Percentiles rank a stretch among this genome's conserved stretches.
Conservation (phyloP, 2,113 vertebrate species). For the Electrona antarctica region DNA sequence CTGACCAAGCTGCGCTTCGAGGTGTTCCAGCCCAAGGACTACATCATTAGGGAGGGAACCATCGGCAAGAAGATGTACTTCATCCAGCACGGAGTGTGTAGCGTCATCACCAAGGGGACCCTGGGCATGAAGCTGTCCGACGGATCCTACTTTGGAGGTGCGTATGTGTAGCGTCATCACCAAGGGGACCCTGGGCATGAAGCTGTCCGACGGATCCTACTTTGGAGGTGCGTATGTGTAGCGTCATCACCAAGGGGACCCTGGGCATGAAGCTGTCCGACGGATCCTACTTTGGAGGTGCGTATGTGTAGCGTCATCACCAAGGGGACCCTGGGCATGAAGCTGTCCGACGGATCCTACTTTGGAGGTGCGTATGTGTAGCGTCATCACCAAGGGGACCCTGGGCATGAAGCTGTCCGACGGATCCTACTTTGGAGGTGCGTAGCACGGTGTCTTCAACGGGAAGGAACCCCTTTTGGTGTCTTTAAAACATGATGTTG, state of each 20-base stretch:
- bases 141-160: slow-evolving; percentile 97
- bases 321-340: too few relatives aligned
- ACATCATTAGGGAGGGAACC: slow-evolving; percentile 95
- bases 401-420: slow-evolving; percentile 94
- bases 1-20: slow-evolving; percentile 96
- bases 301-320: too few relatives aligned
- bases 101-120: slow-evolving; percentile 90
- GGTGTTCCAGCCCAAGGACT: slow-evolving; percentile 95
- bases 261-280: slow-evolving; percentile 95
- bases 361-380: slow-evolving; percentile 77
- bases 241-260: slow-evolving; percentile 90
- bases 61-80: slow-evolving; percentile 99
- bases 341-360: too few relatives aligned
- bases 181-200: too few relatives aligned
- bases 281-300: slow-evolving; percentile 97
- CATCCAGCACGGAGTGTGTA: slow-evolving; percentile 95
- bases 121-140: slow-evolving; percentile 95
- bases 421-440: slow-evolving; percentile 97
- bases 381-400: slow-evolving; percentile 90
- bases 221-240: slow-evolving; percentile 71
- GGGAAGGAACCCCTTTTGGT: too few relatives aligned
- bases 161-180: too few relatives aligned
- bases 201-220: too few relatives aligned
- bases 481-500: too few relatives aligned
- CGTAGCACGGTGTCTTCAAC: too few relatives aligned